phyloP scores from a whole-genome alignment of 2,888 invertebrate genomes.

The Conistra vaccinii region DNA sequence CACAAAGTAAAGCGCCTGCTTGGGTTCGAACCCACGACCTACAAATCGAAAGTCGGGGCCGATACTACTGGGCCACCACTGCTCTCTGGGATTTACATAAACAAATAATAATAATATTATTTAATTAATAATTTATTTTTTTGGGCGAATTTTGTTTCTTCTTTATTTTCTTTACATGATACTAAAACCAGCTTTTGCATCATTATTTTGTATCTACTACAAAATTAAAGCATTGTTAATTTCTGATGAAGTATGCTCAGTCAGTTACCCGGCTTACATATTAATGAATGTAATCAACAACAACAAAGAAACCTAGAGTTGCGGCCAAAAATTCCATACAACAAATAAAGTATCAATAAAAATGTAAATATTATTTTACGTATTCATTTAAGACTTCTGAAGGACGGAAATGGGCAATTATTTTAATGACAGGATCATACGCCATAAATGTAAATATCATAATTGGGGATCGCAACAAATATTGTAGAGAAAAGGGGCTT shows the following conservation, averaged over 20 bases:
- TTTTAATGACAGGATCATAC: constrained; percentile 59
- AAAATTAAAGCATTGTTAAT: constrained; percentile 17
- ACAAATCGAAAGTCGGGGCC: too few species aligned
- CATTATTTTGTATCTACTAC: neutral
- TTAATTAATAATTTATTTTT: too few species aligned
- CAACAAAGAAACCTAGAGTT: constrained; percentile 11
- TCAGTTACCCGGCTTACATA: constrained; percentile 26
- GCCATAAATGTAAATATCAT: constrained; percentile 56
- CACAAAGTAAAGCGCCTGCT: too few species aligned
- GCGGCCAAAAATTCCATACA: neutral
- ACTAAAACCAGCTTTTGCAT: neutral
- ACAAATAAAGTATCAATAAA: constrained; percentile 39
- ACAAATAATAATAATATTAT: too few species aligned
- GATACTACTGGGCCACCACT: too few species aligned
- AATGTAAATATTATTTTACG: constrained; percentile 28
- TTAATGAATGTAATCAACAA: constrained; percentile 32
- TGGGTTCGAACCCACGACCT: too few species aligned
- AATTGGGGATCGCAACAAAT: constrained; percentile 50
- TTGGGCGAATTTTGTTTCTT: too few species aligned
- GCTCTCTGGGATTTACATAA: too few species aligned
- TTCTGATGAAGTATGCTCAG: constrained; percentile 10
- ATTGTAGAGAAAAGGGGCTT: constrained; percentile 15
- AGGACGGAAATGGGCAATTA: constrained; percentile 45
- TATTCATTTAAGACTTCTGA: constrained; percentile 30
- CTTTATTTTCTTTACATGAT: too few species aligned